Conservation (phyloP, 2,888 invertebrate genomes). For the Rhagonycha fulva region DNA sequence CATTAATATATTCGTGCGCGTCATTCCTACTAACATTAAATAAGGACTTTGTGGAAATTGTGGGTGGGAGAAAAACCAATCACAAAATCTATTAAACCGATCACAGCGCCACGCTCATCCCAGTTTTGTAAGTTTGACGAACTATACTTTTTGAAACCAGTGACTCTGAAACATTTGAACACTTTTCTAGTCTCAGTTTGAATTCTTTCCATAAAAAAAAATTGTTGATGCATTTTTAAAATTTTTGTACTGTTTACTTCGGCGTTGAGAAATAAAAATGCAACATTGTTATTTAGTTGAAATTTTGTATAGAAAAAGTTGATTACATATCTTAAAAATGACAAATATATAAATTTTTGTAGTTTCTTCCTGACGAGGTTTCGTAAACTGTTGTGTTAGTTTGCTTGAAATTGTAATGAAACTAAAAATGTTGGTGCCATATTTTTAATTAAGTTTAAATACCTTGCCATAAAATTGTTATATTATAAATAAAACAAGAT, state of each 20-base stretch:
- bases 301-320: not conserved
- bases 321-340: not conserved
- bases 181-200: not conserved
- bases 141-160: not conserved
- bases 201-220: not conserved
- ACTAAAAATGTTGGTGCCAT: constrained; percentile 32
- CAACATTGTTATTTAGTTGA: not conserved
- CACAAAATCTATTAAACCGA: too few species aligned
- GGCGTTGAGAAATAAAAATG: not conserved
- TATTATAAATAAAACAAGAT: not conserved
- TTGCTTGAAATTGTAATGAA: constrained; percentile 5
- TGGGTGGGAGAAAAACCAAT: too few species aligned
- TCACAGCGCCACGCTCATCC: not conserved
- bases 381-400: not conserved
- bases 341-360: not conserved
- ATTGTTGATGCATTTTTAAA: not conserved
- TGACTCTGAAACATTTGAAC: not conserved
- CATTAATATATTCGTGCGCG: too few species aligned
- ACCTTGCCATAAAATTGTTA: constrained; percentile 32
- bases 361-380: not conserved
- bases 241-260: not conserved
- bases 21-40: too few species aligned
- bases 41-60: too few species aligned
- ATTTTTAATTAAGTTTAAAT: constrained; percentile 27
- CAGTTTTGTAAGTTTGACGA: not conserved